Evolutionary conservation across 2,888 invertebrate species (phyloP), one percentile per base, ranked within the genome.

Genomic region (Thereva unica): DNA sequence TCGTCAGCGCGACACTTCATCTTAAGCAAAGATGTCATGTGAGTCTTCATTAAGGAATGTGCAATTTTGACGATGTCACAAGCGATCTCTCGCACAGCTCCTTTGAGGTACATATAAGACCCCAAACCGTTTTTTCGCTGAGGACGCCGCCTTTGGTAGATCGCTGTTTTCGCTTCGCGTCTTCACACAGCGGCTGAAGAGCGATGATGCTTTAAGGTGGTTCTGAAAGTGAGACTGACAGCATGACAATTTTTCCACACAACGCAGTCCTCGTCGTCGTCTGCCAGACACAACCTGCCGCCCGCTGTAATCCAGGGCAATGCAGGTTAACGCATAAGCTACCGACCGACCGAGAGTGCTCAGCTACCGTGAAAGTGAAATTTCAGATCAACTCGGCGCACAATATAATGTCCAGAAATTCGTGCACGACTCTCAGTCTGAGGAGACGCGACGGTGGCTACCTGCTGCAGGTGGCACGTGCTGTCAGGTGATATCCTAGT

Each of bases 311-410:
- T 3, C 23, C 5, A 23, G 5, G 0, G 50, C 34, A 12, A 3
- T 41, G 7, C 45, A 7, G 23, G 35, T 40, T 47, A 45, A 5
- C 35, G 7, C 34, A 10, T 23, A 38, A 38, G 53, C 23, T 53
- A n/a, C 12, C 6, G 10, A 8, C 10, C 12, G 38, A 37, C 47
- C 37, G 37, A 45, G 40, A 40, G 59, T 61, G 61, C 50, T 61
- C 50, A 61, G 45, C 50, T 61, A 61, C 61, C 50, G 61, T 61
- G 61, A 61, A 61, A 61, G 61, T 61, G 50, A 61, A 61, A 61
- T 61, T 61, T 61, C 50, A 50, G 40, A 61, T 38, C 50, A 10
- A 10, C 50, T 49, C 42, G 42, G 49, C 23, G 45, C 38, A 49
- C 50, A 50, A 50, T 50, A 23, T 23, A 23, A 23, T 23, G 23